A percentile compares a stretch with the other conserved stretches of the same genome.
These are phyloP conservation scores for Blomia tropicalis DNA, from an alignment of 2,888 invertebrate genomes.

Conservation along the genomic window DNA sequence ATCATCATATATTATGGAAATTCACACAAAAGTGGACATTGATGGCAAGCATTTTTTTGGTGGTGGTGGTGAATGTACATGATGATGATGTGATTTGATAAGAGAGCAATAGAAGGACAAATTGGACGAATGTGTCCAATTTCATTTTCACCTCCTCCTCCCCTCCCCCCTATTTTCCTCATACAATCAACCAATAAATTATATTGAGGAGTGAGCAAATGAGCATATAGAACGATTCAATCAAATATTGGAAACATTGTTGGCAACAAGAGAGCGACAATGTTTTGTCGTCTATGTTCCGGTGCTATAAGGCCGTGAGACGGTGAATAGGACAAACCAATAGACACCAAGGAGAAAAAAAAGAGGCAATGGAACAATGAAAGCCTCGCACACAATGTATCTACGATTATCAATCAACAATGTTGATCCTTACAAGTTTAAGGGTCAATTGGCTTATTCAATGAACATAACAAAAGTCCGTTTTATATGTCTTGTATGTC, in stretches of 20 bases:
- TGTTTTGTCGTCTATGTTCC: no score
- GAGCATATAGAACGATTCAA: not conserved
- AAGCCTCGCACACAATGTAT: slow-evolving; percentile 3
- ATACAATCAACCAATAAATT: not conserved
- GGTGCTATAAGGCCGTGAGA: no score
- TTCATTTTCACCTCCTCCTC: not conserved
- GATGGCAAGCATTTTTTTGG: no score
- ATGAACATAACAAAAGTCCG: not conserved
- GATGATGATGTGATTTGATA: no score
- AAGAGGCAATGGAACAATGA: not conserved
- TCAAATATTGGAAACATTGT: no score
- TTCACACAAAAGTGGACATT: no score
- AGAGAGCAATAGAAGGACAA: not conserved
- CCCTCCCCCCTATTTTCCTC: not conserved
- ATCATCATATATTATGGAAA: no score
- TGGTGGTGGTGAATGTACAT: no score
- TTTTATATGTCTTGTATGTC: not conserved
- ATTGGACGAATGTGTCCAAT: slow-evolving; percentile 7
- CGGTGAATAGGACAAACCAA: not conserved
- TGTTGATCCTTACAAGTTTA: slow-evolving; percentile 6
- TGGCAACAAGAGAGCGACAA: no score
- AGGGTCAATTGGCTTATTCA: slow-evolving; percentile 14
- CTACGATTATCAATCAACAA: slow-evolving; percentile 5
- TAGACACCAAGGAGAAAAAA: not conserved
- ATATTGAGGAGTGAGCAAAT: not conserved